phyloP scores from a whole-genome alignment of 2,888 invertebrate genomes.

The Mimumesa dahlbomi region DNA sequence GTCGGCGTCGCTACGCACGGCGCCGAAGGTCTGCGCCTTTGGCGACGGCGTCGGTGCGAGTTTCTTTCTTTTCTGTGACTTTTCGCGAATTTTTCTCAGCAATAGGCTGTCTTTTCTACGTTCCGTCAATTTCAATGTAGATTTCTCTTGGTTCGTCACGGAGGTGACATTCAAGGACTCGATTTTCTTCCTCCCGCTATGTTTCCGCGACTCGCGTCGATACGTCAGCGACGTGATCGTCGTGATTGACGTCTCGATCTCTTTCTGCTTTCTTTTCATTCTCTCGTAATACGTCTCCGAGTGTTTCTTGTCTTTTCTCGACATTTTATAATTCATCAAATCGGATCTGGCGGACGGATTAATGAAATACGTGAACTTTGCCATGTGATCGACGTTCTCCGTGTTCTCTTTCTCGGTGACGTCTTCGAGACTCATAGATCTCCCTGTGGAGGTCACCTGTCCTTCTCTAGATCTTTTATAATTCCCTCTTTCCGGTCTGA shows the following conservation, averaged over 20 bases:
- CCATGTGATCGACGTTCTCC: conserved; percentile 47
- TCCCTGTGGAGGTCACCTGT: not conserved
- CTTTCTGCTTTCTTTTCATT: conserved; percentile 63
- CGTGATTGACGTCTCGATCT: conserved; percentile 52
- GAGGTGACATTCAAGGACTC: not conserved
- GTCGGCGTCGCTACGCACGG: not conserved
- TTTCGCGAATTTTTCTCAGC: conserved; percentile 52
- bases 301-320: conserved; percentile 77
- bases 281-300: conserved; percentile 77
- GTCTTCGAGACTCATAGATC: not conserved
- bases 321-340: conserved; percentile 73
- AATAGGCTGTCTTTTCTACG: conserved; percentile 37
- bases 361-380: conserved; percentile 72
- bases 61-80: conserved; percentile 53
- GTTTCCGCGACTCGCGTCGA: not conserved
- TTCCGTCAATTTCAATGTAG: conserved; percentile 16
- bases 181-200: not conserved
- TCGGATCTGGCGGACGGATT: conserved; percentile 65
- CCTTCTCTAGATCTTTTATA: conserved; percentile 18
- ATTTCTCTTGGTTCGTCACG: not conserved
- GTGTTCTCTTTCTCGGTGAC: not conserved
- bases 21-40: conserved; percentile 1
- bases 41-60: conserved; percentile 50
- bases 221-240: conserved; percentile 48
- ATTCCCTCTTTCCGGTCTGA: conserved; percentile 71